A percentile compares a stretch with the other conserved stretches of the same genome.
These are phyloP conservation scores for Monomorium pharaonis DNA, from an alignment of 1,140 invertebrate genomes.

Conservation along the genomic window DNA sequence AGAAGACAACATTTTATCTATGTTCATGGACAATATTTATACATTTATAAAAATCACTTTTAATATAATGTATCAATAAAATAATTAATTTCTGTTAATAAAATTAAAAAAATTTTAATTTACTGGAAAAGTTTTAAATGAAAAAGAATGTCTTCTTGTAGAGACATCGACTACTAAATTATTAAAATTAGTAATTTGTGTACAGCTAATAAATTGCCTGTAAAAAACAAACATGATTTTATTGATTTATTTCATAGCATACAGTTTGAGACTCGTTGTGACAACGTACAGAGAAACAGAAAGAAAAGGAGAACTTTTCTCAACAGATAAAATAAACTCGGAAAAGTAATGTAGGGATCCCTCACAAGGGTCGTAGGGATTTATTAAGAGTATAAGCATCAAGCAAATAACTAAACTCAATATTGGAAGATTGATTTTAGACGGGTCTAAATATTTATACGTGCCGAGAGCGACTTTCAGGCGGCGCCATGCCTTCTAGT, in stretches of 20 bases:
- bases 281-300: neutral
- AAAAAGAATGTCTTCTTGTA: neutral
- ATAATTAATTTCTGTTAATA: neutral
- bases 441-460: conserved; percentile 71
- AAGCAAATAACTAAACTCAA: conserved; percentile 65
- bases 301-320: conserved; percentile 9
- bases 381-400: conserved; percentile 49
- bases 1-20: neutral
- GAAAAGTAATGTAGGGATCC: neutral
- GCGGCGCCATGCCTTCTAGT: conserved; percentile 47
- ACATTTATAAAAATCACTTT: neutral
- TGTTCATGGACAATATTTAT: neutral
- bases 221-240: neutral
- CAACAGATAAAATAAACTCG: neutral
- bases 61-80: neutral
- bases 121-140: neutral
- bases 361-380: neutral
- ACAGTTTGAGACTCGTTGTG: neutral
- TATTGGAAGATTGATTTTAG: conserved; percentile 71
- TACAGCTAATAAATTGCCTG: neutral
- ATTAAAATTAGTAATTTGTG: neutral
- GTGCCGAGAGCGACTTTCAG: conserved; percentile 57
- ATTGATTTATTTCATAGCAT: neutral
- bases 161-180: neutral
- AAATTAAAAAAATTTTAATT: neutral